These are phyloP conservation scores for Podotricha telesiphe DNA, from an alignment of 2,888 invertebrate species.

Conservation along the genomic window DNA sequence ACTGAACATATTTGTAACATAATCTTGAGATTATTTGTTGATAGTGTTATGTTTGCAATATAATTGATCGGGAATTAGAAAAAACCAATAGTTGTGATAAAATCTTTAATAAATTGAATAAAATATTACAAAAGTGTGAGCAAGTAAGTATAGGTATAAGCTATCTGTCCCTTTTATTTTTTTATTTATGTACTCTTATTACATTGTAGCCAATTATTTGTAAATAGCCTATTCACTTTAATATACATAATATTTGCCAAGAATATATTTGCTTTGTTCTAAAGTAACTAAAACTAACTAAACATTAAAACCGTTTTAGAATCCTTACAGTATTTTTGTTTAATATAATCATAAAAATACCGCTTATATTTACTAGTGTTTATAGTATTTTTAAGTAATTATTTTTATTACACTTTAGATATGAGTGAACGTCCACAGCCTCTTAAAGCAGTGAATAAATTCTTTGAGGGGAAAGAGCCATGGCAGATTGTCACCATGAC, in stretches of 20 bases:
- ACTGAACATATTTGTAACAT: constrained; percentile 5
- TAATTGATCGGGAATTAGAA: constrained; percentile 29
- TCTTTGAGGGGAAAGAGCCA: constrained; percentile 88
- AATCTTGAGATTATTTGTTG: constrained; percentile 24
- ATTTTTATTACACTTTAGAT: constrained; percentile 31
- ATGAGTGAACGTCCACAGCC: constrained; percentile 77
- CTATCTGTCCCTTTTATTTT: not conserved
- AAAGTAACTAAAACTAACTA: not conserved
- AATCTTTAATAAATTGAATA: constrained; percentile 1
- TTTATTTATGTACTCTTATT: not conserved
- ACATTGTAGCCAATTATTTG: not conserved
- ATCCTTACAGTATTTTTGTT: not conserved
- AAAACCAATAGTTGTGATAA: constrained; percentile 21
- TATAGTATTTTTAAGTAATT: too few relatives aligned
- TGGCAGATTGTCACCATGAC: constrained; percentile 93
- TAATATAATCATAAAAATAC: too few relatives aligned
- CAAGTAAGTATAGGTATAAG: not conserved
- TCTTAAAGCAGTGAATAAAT: constrained; percentile 81
- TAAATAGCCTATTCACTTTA: not conserved
- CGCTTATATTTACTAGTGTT: too few relatives aligned
- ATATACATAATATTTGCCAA: not conserved
- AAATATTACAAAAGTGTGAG: not conserved
- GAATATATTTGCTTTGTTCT: not conserved
- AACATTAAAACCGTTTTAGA: not conserved
- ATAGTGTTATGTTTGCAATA: constrained; percentile 28